Percentiles rank a stretch among this genome's conserved stretches.
Conservation (phyloP, 2,888 invertebrate species). For the Eulithis testata region DNA sequence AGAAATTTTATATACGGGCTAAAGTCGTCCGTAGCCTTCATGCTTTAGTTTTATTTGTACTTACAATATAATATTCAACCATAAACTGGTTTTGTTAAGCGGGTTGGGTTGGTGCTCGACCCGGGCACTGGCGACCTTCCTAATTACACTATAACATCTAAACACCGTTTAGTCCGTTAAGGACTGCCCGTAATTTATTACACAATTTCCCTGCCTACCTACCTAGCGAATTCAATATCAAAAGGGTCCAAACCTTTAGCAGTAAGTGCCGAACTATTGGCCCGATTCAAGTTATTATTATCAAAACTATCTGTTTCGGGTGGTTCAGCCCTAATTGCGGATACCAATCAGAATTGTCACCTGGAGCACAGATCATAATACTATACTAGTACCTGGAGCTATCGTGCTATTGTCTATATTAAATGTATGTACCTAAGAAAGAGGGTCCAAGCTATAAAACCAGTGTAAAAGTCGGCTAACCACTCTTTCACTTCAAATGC, state of each 20-base stretch:
- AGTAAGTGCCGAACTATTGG: conserved; percentile 68
- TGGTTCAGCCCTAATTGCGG: conserved; percentile 63
- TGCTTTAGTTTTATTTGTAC: conserved; percentile 23
- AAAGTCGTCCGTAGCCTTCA: conserved; percentile 5
- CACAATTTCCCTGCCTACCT: conserved; percentile 64
- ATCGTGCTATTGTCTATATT: conserved; percentile 70
- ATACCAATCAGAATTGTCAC: conserved; percentile 58
- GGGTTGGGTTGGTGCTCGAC: conserved; percentile 47
- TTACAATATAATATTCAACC: conserved; percentile 48
- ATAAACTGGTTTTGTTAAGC: conserved; percentile 46
- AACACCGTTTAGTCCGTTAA: conserved; percentile 64
- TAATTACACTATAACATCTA: conserved; percentile 67
- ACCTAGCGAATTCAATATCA: conserved; percentile 71
- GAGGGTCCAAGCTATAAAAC: conserved; percentile 72
- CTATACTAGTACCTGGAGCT: conserved; percentile 41
- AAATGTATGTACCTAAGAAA: conserved; percentile 70
- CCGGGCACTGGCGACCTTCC: conserved; percentile 56
- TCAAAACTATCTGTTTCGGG: conserved; percentile 53
- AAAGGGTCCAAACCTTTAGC: conserved; percentile 63
- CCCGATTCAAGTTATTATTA: conserved; percentile 74
- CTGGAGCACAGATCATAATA: conserved; percentile 56
- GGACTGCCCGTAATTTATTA: conserved; percentile 72
- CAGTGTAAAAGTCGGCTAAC: conserved; percentile 80
- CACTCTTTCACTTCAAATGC: conserved; percentile 63
- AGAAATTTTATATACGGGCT: conserved; percentile 5